Evolutionary conservation across 64 coral and sea anemone genomes (phyloP), one percentile per base, ranked within the genome.

Genomic region (Montipora efflorescens): DNA sequence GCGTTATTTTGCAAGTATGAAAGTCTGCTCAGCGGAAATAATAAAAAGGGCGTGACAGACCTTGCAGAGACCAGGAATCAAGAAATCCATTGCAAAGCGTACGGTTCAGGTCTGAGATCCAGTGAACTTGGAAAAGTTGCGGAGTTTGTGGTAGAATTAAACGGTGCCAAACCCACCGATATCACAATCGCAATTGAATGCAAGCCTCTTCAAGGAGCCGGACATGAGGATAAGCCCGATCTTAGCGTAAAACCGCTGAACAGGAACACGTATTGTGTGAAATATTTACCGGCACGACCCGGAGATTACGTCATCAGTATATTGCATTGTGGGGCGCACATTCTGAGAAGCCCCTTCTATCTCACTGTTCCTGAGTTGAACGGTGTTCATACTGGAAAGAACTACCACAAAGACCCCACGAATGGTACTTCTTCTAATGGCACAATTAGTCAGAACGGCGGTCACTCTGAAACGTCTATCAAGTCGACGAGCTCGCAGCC

Each of bases 161-260:
- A 99, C 28, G 95, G 95, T 47, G 98, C 95, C 3, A 99, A 96
- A 85, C 87, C 98, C 11, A 96, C 92, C 3, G 98, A 99, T 14
- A 94, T 99, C 48, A 99, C 98, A 4, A 96, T 99, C 46, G 95
- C 98, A 59, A 94, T 99, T n/a, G 98, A 99, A 87, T 99, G 92
- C 47, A 99, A 99, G 67, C 98, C 98, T 0, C 22, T 90, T 44
- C 55, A 55, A n/a, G 85, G 90, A 69, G 91, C 88, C 4, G 75
- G 59, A 59, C 88, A 94, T 48, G 95, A 95, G 2, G 92, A 99
- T 14, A 99, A 96, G 19, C 98, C 98, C 7, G 92, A 99, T 45
- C 57, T 99, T 4, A 95, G 68, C 21, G 98, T 99, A 59, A 96
- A 94, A 48, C 79, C 95, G 28, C 76, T 99, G 44, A 95, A 93